Base-by-base conservation (phyloP, 2,888 invertebrate species). In the Willowsia nigromaculata region DNA sequence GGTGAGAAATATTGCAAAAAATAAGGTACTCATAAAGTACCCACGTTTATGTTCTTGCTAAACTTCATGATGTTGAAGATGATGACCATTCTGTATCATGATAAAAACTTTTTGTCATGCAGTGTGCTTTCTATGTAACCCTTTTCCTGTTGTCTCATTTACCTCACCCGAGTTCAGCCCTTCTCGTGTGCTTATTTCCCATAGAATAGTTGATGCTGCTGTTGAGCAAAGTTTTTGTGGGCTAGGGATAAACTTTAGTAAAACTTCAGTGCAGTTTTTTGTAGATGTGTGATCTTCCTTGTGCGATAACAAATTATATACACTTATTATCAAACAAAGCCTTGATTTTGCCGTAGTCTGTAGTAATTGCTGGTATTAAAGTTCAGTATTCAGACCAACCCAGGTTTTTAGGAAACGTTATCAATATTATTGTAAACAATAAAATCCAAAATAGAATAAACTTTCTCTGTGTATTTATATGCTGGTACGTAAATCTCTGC, bases 71-170 rank as follows among this genome's bases (percentile, higher is more conserved):
- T 65, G 15, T 33, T 65, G 15, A 65, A 15, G 15, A 1, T 65
- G 59, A n/a, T 65, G 59, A 65, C 33, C 65, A 65, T 30, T 59
- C 59, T 33, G n/a, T n/a, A 33, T 33, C 65, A 65, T 33, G 9
- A 65, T 65, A 33, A 65, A 65, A 65, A n/a, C n/a, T n/a, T 33
- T 65, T 65, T 65, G 65, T 65, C 65, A 33, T 65, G 27, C 27
- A 59, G 27, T 27, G 65, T 65, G 33, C 33, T 33, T 4, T 27
- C 25, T 59, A 4, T 59, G 9, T 59, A n/a, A 59, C 65, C 65
- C 33, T 65, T n/a, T 65, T 65, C 33, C 65, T 33, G 65, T n/a
- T 33, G 33, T n/a, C 25, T 59, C n/a, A 6, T 27, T 59, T 53
- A n/a, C 53, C 6, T 18, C 22, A n/a, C 53, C n/a, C n/a, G n/a